Evolutionary conservation across 2,888 invertebrate species (phyloP).

Genomic region (Sphecodes monilicornis): DNA sequence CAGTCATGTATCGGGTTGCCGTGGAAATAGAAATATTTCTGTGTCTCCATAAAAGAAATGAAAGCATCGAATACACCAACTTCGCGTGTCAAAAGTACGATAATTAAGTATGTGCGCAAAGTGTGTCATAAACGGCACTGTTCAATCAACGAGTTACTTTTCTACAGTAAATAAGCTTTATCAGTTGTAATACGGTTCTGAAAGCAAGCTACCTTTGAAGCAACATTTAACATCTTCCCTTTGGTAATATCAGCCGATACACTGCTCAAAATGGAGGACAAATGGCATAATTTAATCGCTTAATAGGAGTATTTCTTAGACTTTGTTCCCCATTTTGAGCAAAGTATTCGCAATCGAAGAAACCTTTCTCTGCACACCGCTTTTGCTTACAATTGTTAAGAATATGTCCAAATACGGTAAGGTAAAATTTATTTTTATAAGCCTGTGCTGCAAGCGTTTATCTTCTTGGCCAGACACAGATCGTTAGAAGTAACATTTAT

Average conservation of each 20-base stretch:
- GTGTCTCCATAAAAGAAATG: background rate
- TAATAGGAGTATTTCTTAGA: background rate
- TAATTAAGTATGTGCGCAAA: conserved; percentile 4
- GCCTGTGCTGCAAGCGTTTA: background rate
- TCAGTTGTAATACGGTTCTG: background rate
- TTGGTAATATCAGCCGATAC: background rate
- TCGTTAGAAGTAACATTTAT: background rate
- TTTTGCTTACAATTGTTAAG: background rate
- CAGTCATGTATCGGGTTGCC: conserved; percentile 20
- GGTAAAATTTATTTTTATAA: background rate
- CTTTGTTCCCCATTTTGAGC: background rate
- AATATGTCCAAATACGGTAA: background rate
- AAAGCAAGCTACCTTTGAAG: background rate
- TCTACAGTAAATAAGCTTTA: no score
- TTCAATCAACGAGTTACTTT: background rate
- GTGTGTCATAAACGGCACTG: conserved; percentile 24
- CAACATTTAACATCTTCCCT: background rate
- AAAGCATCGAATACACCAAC: background rate
- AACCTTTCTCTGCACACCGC: background rate
- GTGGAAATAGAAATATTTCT: conserved; percentile 1
- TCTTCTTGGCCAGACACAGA: background rate
- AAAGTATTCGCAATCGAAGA: background rate
- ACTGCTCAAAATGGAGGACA: background rate
- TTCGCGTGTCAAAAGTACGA: background rate
- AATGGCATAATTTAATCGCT: conserved; percentile 1